These are phyloP conservation scores for Novumbra hubbsi DNA, from an alignment of 2,797 vertebrate species.

Conservation along the genomic window DNA sequence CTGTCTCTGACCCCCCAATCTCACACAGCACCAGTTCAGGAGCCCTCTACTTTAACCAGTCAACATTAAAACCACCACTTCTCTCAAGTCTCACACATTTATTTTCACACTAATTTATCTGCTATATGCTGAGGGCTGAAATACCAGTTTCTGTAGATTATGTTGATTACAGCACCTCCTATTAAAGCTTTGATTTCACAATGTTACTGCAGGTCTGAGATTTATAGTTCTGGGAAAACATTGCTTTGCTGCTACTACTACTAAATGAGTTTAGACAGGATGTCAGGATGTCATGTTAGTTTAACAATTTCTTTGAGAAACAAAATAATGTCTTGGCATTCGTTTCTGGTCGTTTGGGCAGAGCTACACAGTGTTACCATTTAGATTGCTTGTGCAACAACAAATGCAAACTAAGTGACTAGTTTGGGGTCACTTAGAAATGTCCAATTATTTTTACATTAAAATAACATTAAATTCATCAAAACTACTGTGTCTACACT, in stretches of 20 bases:
- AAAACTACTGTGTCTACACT: no score
- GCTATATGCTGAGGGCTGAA: constrained; percentile 44
- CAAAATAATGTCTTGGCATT: no score
- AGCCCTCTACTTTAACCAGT: constrained; percentile 40
- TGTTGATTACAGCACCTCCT: constrained; percentile 40
- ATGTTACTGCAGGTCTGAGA: constrained; percentile 30
- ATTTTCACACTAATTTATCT: constrained; percentile 29
- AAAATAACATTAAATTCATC: no score
- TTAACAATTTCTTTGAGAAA: no score
- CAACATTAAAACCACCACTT: constrained; percentile 40
- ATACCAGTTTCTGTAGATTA: constrained; percentile 48
- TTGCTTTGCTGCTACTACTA: constrained; percentile 18
- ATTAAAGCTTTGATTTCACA: constrained; percentile 35
- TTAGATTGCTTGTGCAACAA: no score
- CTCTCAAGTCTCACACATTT: constrained; percentile 32
- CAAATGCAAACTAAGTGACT: no score
- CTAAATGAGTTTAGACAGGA: constrained; percentile 29
- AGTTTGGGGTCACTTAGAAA: no score
- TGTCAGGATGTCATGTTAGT: no score
- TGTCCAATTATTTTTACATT: no score
- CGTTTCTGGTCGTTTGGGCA: no score
- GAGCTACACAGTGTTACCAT: no score
- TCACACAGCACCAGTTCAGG: constrained; percentile 59
- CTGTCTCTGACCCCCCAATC: constrained; percentile 45
- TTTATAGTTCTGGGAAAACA: constrained; percentile 36